Evolutionary conservation across 2,888 invertebrate genomes (phyloP), one percentile per base, ranked within the genome.

Genomic region (Papilio elwesi): DNA sequence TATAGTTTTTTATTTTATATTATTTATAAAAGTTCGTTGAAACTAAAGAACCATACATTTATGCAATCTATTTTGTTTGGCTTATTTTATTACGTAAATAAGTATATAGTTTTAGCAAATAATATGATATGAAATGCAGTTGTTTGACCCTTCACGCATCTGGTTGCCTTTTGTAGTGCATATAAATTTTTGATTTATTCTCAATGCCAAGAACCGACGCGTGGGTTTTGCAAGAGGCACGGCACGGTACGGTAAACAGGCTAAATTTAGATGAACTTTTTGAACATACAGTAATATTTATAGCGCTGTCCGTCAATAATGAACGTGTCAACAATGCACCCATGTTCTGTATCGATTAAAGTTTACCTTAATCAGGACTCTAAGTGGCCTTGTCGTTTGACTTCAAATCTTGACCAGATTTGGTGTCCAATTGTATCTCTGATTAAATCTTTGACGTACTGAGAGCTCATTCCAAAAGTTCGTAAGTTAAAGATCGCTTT

Each of bases 261-360:
- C 15, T 70, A 70, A 70, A 70, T 70, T 64, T 64, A 64, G 55
- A 70, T 64, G 63, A 70, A 55, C 55, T 65, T 55, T 70, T 47
- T 70, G 52, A 26, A 26, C 26, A 26, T 11, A 70, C 26, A 48
- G 10, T 48, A 3, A 43, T 70, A 70, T 70, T 70, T 55, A 55
- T 70, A 64, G 13, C 48, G 5, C 47, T 26, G 15, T 48, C 43
- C 53, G 53, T 53, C 70, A 53, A 70, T 70, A 70, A 64, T 64
- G 64, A 64, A 36, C 36, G 11, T 55, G 55, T 16, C 70, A 55
- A 64, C 70, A 55, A 10, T 55, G 12, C 64, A 11, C 70, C 62
- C 47, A 53, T 64, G 12, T 15, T 15, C n/a, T 15, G n/a, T 8
- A 64, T 64, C 15, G 43, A 53, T 64, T 53, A 63, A 36, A 64